Base-by-base conservation (phyloP, 1,140 invertebrate species). In the Temnothorax nylanderi region DNA sequence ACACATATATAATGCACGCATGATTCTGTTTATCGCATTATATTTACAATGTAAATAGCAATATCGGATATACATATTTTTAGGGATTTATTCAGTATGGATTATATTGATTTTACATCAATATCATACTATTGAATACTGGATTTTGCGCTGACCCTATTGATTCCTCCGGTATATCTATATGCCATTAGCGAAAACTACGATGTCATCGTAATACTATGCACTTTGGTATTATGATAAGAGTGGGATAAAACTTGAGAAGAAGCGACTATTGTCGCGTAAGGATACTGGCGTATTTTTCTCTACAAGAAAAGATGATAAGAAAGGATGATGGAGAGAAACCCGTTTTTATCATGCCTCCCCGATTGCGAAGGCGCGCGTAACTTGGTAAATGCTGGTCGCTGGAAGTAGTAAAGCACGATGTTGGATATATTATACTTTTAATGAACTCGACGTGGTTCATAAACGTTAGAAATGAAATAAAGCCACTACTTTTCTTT, bases 401-500 rank as follows among this genome's bases (percentile, higher is more conserved):
- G 67, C 67, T 62, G 69, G 80, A 60, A 84, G 80, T 44, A 60
- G 69, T 84, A 84, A 84, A 84, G 54, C 56, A 84, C 41, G 69
- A 84, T 84, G 80, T 56, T 41, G 80, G 69, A 60, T 74, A 74
- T 84, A 84, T 84, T 84, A 74, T 74, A 84, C 69, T 74, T 84
- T 84, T 84, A 84, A 84, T 84, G 71, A 84, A 60, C 80, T 84
- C 69, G 69, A 84, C 80, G 67, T 84, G 54, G 69, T 84, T 84
- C 80, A 74, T 84, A 84, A 84, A 84, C 69, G 80, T 84, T 84
- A 74, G 80, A 47, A 84, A 84, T 84, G 80, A 84, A 84, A 84
- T 74, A 84, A 60, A 74, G 80, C 80, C 41, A 84, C 69, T 84
- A 84, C 69, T 74, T 84, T 84, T 49, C 80, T 74, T 60, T 84